Evolutionary conservation across 2,888 invertebrate genomes (phyloP), one percentile per base, ranked within the genome.

Genomic region (Eucera pruinosa): DNA sequence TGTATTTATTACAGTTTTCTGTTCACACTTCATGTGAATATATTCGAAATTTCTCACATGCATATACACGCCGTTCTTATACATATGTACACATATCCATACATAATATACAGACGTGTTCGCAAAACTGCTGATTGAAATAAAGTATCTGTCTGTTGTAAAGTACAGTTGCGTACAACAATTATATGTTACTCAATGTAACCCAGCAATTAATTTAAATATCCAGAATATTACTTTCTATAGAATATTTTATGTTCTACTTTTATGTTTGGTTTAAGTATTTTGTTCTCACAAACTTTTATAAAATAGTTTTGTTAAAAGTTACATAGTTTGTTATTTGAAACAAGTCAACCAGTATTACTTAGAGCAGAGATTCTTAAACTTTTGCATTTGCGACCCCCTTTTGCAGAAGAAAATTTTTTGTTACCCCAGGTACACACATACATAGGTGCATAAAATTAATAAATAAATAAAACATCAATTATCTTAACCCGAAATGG

Each of bases 141-240:
- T 90, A 90, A 90, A 90, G 87, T 90, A 89, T 89, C 88, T 90
- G 86, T 89, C 89, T 89, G 89, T 89, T 90, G 89, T 88, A 87
- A 89, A 87, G 78, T 72, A 82, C 57, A 45, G 65, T 83, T 69
- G 71, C 43, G 76, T 80, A 78, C 33, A 66, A 55, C 36, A 68
- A 76, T 65, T 73, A 7, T 70, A 20, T 68, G 30, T 75, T 52
- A 71, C 41, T 76, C 36, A 48, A 30, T 45, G 57, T 48, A 57
- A 80, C 77, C 61, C 61, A 45, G 47, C 9, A 13, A 64, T 48
- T 23, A 43, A 55, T 15, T 52, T 70, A 36, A 36, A 36, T 36
- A 36, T 36, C 9, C 11, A 36, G 3, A 54, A 20, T 41, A 47
- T 41, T 43, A 20, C 15, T 47, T 65, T 50, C 13, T 18, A n/a